A percentile compares a stretch with the other conserved stretches of the same genome.
These are phyloP conservation scores for Ridgeia piscesae DNA, from an alignment of 1,140 invertebrate species.

Conservation along the genomic window DNA sequence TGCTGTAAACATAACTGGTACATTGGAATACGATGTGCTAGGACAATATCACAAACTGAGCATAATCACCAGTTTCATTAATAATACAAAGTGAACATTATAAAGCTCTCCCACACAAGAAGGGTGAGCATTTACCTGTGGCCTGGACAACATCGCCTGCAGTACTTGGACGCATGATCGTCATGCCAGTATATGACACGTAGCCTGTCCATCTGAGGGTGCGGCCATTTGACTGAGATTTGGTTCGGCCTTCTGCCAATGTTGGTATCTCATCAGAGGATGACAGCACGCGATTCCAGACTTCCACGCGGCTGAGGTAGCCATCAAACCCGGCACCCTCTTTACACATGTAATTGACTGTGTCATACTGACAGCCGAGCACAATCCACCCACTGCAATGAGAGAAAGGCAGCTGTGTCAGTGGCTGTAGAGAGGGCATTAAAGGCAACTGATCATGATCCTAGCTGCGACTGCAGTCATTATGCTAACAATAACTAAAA, in stretches of 20 bases:
- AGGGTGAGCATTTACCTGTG: background rate
- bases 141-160: background rate
- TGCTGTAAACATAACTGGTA: too few relatives aligned
- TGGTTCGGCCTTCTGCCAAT: background rate
- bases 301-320: conserved; percentile 11
- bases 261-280: background rate
- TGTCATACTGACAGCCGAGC: background rate
- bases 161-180: background rate
- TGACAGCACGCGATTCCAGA: conserved; percentile 17
- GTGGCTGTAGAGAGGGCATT: background rate
- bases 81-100: background rate
- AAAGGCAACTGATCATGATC: background rate
- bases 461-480: background rate
- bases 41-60: too few relatives aligned
- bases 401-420: background rate
- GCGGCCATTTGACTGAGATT: background rate
- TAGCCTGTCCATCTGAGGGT: conserved; percentile 12
- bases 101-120: background rate
- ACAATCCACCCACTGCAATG: background rate
- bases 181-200: background rate
- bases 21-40: too few relatives aligned
- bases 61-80: background rate
- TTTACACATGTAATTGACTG: background rate
- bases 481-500: too few relatives aligned
- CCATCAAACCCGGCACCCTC: conserved; percentile 1